Evolutionary conservation across 1,140 invertebrate genomes (phyloP).

Genomic region (Drosophila kanapiae): DNA sequence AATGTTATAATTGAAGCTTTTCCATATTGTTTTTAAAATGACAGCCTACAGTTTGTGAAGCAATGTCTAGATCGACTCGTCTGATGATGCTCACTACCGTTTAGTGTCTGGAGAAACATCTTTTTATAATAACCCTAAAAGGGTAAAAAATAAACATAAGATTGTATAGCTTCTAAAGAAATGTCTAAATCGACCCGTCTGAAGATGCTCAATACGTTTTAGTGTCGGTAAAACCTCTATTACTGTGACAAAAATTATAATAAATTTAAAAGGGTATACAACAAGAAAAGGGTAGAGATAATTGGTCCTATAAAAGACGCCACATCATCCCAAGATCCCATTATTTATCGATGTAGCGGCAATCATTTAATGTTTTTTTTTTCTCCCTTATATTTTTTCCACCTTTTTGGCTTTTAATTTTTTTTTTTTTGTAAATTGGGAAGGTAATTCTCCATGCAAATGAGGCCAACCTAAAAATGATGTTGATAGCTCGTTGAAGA

Average conservation of each 20-base stretch:
- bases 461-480: slow-evolving; percentile 1
- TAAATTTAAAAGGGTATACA: neutral
- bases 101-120: too few species aligned
- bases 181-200: neutral
- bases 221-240: neutral
- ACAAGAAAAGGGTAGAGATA: slow-evolving; percentile 4
- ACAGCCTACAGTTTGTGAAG: too few species aligned
- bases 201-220: neutral
- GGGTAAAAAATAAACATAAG: too few species aligned
- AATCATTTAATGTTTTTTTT: slow-evolving; percentile 7
- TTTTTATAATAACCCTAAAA: too few species aligned
- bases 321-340: slow-evolving; percentile 7
- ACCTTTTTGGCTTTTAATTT: neutral
- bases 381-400: neutral
- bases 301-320: neutral
- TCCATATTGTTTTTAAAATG: too few species aligned
- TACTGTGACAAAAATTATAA: too few species aligned
- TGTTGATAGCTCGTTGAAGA: slow-evolving; percentile 1
- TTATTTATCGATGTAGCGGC: slow-evolving; percentile 9
- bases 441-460: slow-evolving; percentile 33
- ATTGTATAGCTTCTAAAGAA: too few species aligned
- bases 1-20: too few species aligned
- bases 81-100: neutral
- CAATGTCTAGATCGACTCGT: neutral
- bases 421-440: neutral